Percentiles rank a stretch among this genome's conserved stretches.
Evolutionary conservation across 1,140 invertebrate genomes (phyloP).

Genomic region (Oscheius sp.): DNA sequence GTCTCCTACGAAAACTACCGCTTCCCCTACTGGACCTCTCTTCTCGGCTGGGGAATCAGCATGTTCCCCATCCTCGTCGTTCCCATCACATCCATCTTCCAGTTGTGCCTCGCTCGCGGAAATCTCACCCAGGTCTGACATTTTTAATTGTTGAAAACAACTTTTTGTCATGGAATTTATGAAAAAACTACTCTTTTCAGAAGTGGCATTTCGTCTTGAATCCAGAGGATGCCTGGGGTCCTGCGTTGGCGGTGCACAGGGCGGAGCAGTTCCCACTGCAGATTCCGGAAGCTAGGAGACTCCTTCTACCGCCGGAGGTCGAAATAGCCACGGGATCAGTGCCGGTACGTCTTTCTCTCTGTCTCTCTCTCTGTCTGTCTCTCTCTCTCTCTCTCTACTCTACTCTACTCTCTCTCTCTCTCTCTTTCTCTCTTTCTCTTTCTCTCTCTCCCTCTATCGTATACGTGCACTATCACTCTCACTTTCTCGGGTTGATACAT

Average conservation of each 20-base stretch:
- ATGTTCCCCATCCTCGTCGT: slow-evolving; percentile 48
- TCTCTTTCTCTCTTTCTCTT: too few relatives aligned
- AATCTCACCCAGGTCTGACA: slow-evolving; percentile 30
- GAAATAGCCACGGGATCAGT: slow-evolving; percentile 13
- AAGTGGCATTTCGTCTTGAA: slow-evolving; percentile 47
- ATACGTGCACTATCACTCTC: too few relatives aligned
- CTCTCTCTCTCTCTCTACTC: too few relatives aligned
- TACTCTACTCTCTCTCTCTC: too few relatives aligned
- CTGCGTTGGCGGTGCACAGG: slow-evolving; percentile 56
- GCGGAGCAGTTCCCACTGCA: slow-evolving; percentile 58
- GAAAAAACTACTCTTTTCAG: slow-evolving; percentile 35
- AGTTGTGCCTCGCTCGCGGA: slow-evolving; percentile 46
- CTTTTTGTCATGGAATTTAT: too few relatives aligned
- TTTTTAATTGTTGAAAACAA: too few relatives aligned
- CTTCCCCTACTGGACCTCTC: slow-evolving; percentile 52
- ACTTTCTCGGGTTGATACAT: too few relatives aligned
- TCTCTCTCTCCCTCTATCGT: too few relatives aligned
- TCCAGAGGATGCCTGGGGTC: slow-evolving; percentile 60
- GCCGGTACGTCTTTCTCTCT: slow-evolving; percentile 8
- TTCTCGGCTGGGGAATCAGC: slow-evolving; percentile 57
- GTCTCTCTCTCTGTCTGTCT: not conserved
- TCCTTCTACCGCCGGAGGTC: slow-evolving; percentile 42
- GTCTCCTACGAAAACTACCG: slow-evolving; percentile 47
- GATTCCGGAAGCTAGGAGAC: slow-evolving; percentile 55
- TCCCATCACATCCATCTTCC: slow-evolving; percentile 36